A percentile compares a stretch with the other conserved stretches of the same genome.
phyloP scores from a whole-genome alignment of 2,888 invertebrate species.

The Taenaris catops region DNA sequence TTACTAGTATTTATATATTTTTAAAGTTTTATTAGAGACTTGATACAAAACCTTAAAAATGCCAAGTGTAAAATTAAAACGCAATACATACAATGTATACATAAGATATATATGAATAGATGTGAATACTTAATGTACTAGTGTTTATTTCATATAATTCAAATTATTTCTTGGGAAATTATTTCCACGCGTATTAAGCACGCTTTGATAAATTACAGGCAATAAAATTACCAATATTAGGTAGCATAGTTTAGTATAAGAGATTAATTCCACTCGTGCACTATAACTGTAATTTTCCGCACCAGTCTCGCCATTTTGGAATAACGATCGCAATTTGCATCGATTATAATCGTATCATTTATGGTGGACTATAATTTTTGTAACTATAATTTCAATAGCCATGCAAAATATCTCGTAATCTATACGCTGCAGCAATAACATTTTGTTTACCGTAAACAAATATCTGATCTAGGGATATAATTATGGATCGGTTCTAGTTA shows the following conservation, averaged over 20 bases:
- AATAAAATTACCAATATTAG: constrained; percentile 19
- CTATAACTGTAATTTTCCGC: constrained; percentile 20
- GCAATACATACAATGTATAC: too few species aligned
- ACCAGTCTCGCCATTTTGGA: constrained; percentile 19
- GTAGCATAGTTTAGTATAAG: constrained; percentile 14
- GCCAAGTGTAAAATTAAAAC: too few species aligned
- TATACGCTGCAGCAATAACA: neutral
- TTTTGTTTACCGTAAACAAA: neutral
- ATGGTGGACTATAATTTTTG: constrained; percentile 17
- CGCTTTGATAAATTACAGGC: constrained; percentile 9
- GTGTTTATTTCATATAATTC: too few species aligned
- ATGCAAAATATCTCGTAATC: constrained; percentile 4
- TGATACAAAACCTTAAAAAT: too few species aligned
- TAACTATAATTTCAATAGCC: constrained; percentile 7
- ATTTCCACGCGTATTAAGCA: constrained; percentile 6
- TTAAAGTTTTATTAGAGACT: too few species aligned
- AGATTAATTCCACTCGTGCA: constrained; percentile 15
- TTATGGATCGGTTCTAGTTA: too few species aligned
- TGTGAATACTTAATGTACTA: too few species aligned
- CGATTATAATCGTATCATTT: constrained; percentile 28
- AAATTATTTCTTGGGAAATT: constrained; percentile 1
- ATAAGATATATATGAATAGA: too few species aligned
- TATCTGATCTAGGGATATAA: too few species aligned
- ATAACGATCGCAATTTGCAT: constrained; percentile 26
- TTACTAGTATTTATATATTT: too few species aligned